These are phyloP conservation scores for Coelogynopora nodosa DNA, from an alignment of 2,888 invertebrate genomes.

Conservation along the genomic window DNA sequence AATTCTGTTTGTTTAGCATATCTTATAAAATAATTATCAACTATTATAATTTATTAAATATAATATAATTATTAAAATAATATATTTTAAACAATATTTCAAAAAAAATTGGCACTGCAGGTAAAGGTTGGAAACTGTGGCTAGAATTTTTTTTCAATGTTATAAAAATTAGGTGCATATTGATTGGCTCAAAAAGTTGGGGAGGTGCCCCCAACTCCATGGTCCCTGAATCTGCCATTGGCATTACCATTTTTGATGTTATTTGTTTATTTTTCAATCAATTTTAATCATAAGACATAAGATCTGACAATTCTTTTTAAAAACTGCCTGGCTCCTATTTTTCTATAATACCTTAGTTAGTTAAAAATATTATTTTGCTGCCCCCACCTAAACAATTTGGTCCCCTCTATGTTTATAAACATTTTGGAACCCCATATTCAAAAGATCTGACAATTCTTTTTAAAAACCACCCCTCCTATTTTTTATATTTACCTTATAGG, in stretches of 20 bases:
- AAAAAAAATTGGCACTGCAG: too few species aligned
- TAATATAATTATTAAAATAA: too few species aligned
- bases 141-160: too few species aligned
- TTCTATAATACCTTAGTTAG: background rate
- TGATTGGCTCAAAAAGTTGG: too few species aligned
- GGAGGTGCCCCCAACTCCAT: too few species aligned
- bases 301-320: background rate
- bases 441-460: background rate
- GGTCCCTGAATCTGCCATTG: too few species aligned
- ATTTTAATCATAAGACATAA: background rate
- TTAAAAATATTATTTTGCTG: background rate
- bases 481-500: background rate
- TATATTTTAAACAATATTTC: too few species aligned
- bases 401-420: background rate
- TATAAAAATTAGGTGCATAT: too few species aligned
- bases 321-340: background rate
- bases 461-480: background rate
- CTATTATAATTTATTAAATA: background rate
- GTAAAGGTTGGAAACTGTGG: too few species aligned
- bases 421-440: background rate
- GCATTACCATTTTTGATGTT: background rate
- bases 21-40: background rate
- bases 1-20: background rate
- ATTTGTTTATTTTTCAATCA: background rate
- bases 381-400: background rate